These are phyloP conservation scores for Syngnathus rostellatus DNA, from an alignment of 2,797 vertebrate genomes.

Conservation along the genomic window DNA sequence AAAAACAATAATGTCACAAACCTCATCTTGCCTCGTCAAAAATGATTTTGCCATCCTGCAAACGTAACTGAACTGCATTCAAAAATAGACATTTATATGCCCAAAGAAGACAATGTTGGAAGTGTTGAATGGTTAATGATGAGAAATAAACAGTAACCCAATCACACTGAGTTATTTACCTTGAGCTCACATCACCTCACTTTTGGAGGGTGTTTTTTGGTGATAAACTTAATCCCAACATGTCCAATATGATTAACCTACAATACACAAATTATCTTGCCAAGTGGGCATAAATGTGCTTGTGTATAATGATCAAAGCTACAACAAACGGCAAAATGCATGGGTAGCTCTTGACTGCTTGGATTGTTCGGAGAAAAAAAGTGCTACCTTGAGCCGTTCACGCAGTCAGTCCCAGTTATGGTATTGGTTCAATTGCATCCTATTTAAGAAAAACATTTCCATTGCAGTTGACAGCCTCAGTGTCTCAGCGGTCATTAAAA, in stretches of 20 bases:
- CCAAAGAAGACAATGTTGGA: conserved; percentile 58
- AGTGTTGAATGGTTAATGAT: conserved; percentile 41
- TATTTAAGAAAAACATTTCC: not conserved
- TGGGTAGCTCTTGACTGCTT: not conserved
- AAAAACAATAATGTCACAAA: conserved; percentile 17
- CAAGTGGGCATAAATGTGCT: conserved; percentile 3
- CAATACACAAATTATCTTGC: not conserved
- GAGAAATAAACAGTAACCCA: not conserved
- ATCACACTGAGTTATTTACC: not conserved
- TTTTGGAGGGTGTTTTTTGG: not conserved
- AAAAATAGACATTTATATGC: conserved; percentile 65
- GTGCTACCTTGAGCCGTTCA: not conserved
- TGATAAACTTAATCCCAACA: not conserved
- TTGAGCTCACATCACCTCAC: not conserved
- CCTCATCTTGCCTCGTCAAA: conserved; percentile 31
- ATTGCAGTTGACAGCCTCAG: not conserved
- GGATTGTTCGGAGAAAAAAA: not conserved
- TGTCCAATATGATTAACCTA: not conserved
- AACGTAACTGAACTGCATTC: conserved; percentile 56
- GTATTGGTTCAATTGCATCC: not conserved
- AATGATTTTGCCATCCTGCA: conserved; percentile 69
- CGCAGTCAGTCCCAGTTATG: not conserved
- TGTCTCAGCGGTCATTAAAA: not conserved
- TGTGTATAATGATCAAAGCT: not conserved
- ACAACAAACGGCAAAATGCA: not conserved